Conservation (phyloP, 2,797 vertebrate species). For the Protosalanx chinensis region DNA sequence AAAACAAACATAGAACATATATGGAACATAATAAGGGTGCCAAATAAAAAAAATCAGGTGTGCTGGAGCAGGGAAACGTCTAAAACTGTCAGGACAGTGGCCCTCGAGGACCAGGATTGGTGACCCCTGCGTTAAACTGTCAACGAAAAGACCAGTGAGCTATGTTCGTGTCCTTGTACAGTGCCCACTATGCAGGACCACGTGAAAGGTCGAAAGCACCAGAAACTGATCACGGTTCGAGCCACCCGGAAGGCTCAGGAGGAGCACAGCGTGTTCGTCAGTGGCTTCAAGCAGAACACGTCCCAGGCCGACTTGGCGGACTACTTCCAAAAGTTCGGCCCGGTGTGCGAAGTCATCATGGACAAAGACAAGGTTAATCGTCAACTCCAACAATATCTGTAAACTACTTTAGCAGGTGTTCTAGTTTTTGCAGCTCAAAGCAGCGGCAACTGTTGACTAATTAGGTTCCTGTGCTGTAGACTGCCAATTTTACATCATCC, state of each 20-base stretch:
- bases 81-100: no score
- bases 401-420: background rate
- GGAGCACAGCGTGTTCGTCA: slow-evolving; percentile 85
- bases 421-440: background rate
- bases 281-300: slow-evolving; percentile 77
- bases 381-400: background rate
- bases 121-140: no score
- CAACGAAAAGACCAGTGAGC: background rate
- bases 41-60: background rate
- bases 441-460: background rate
- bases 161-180: slow-evolving; percentile 39
- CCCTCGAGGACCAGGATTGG: no score
- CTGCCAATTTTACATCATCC: background rate
- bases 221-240: slow-evolving; percentile 73
- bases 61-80: no score
- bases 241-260: slow-evolving; percentile 77
- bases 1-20: no score
- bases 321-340: slow-evolving; percentile 81
- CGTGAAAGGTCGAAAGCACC: slow-evolving; percentile 82
- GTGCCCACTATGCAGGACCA: slow-evolving; percentile 81
- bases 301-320: slow-evolving; percentile 69
- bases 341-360: slow-evolving; percentile 81
- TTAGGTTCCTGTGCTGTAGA: background rate
- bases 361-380: slow-evolving; percentile 88
- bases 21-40: no score